Conservation (phyloP, 2,113 vertebrate genomes). For the Meles meles region DNA sequence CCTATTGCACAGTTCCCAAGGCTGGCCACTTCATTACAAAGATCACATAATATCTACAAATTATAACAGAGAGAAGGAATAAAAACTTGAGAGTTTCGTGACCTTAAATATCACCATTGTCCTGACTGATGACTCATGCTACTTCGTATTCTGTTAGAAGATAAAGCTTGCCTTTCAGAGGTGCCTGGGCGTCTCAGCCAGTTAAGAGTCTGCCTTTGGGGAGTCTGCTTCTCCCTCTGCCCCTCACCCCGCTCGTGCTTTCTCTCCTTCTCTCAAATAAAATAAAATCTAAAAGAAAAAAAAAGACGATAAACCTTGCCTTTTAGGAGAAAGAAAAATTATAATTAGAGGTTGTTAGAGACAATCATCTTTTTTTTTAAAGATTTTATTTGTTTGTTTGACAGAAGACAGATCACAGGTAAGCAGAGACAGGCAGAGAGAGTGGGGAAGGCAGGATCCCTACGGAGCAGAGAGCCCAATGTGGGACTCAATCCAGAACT, state of each 20-base stretch:
- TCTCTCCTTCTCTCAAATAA: background rate
- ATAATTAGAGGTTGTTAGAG: background rate
- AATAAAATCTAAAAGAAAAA: background rate
- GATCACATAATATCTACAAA: background rate
- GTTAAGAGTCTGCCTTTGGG: background rate
- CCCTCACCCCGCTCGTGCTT: background rate
- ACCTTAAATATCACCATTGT: background rate
- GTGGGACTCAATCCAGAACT: too few relatives aligned
- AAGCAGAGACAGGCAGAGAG: too few relatives aligned
- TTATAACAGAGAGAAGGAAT: background rate
- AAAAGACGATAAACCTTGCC: background rate
- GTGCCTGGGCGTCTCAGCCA: background rate
- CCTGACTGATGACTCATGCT: background rate
- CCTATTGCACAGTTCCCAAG: background rate
- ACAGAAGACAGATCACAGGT: too few relatives aligned
- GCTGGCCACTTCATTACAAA: background rate
- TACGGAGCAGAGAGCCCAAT: too few relatives aligned
- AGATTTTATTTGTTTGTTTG: too few relatives aligned
- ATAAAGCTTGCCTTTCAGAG: background rate
- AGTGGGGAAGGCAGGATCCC: too few relatives aligned
- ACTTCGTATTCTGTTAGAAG: background rate
- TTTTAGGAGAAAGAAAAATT: background rate
- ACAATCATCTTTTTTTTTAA: background rate
- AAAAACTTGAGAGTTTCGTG: background rate
- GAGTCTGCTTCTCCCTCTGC: background rate